A percentile compares a stretch with the other conserved stretches of the same genome.
These are phyloP conservation scores for Drosophila takahashii DNA, from an alignment of 1,140 invertebrate genomes.

Conservation along the genomic window DNA sequence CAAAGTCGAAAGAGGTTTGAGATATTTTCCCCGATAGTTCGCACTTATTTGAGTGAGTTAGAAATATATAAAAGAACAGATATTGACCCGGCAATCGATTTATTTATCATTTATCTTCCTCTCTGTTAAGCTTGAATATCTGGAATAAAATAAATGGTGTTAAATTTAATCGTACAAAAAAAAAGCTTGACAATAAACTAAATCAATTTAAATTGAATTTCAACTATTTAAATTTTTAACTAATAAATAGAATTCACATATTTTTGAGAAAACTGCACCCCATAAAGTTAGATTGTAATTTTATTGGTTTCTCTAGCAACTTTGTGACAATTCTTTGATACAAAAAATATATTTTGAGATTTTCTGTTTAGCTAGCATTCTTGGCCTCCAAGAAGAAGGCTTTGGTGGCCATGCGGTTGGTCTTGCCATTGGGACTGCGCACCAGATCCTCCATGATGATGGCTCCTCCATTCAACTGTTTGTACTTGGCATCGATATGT, in stretches of 20 bases:
- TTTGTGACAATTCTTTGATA: neutral
- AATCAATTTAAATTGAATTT: neutral
- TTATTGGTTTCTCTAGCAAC: neutral
- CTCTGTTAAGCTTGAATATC: neutral
- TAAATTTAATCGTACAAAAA: neutral
- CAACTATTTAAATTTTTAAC: too few species aligned
- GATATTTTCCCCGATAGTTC: slow-evolving; percentile 4
- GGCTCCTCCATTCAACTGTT: slow-evolving; percentile 83
- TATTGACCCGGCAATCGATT: neutral
- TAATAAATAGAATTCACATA: too few species aligned
- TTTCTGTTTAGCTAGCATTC: neutral
- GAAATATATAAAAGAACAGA: neutral
- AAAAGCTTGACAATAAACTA: neutral
- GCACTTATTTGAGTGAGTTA: neutral
- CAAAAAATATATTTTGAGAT: neutral
- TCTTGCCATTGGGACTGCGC: slow-evolving; percentile 63
- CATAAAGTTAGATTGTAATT: too few species aligned
- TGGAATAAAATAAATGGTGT: neutral
- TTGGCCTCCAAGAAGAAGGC: slow-evolving; percentile 53
- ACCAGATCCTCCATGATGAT: slow-evolving; percentile 84
- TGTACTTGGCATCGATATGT: slow-evolving; percentile 53
- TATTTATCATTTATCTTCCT: neutral
- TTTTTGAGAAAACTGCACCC: too few species aligned
- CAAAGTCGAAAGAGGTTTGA: neutral
- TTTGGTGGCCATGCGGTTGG: slow-evolving; percentile 61